These are phyloP conservation scores for Sphaeramia orbicularis DNA, from an alignment of 2,797 vertebrate genomes.

Conservation along the genomic window DNA sequence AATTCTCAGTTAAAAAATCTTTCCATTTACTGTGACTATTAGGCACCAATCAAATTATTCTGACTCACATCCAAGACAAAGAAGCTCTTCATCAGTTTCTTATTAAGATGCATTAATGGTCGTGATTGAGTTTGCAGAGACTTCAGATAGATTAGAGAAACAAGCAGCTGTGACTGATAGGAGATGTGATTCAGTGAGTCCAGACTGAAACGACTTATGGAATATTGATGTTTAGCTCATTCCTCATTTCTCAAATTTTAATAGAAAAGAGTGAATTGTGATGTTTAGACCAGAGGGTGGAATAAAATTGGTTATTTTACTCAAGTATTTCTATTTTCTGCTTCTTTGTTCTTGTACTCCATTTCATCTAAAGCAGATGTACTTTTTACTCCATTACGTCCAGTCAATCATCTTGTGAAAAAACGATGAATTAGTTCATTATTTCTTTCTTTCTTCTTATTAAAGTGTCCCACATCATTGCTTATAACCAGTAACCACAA, in stretches of 20 bases:
- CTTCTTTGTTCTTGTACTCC: too few species aligned
- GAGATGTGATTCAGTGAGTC: conserved; percentile 22
- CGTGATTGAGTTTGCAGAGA: conserved; percentile 55
- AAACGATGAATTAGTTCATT: too few species aligned
- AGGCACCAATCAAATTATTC: conserved; percentile 59
- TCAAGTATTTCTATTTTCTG: too few species aligned
- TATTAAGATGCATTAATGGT: conserved; percentile 58
- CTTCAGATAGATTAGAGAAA: conserved; percentile 43
- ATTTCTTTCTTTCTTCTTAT: too few species aligned
- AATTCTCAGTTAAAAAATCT: conserved; percentile 24
- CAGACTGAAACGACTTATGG: conserved; percentile 40
- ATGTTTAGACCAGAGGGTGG: neutral
- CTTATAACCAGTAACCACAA: too few species aligned
- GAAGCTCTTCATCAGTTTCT: conserved; percentile 65
- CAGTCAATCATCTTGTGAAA: too few species aligned
- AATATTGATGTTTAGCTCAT: conserved; percentile 40
- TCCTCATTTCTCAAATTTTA: neutral
- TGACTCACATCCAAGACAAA: conserved; percentile 49
- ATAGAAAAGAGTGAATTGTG: conserved; percentile 16
- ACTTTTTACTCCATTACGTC: too few species aligned
- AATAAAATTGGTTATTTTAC: too few species aligned
- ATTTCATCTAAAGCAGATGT: too few species aligned
- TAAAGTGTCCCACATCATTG: too few species aligned
- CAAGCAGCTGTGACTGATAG: conserved; percentile 49
- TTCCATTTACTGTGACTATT: conserved; percentile 43